These are phyloP conservation scores for Erpornis zantholeuca DNA, from an alignment of 2,113 vertebrate genomes.

Conservation along the genomic window DNA sequence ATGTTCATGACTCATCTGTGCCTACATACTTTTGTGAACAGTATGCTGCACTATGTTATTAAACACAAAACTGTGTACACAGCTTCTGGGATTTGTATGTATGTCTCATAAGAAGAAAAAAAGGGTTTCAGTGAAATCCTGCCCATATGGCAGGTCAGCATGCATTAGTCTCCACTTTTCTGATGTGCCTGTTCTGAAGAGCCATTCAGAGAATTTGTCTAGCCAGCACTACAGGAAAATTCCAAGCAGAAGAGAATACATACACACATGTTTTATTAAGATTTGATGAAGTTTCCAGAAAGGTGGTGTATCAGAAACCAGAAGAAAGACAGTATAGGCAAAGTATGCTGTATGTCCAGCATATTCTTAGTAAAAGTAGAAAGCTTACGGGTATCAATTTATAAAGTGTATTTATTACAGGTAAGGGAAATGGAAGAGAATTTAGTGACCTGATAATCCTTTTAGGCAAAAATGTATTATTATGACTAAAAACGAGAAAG, in stretches of 20 bases:
- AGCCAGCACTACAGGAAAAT: neutral
- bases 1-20: slow-evolving; percentile 58
- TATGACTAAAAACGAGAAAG: neutral
- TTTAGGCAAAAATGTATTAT: neutral
- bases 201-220: neutral
- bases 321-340: neutral
- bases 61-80: slow-evolving; percentile 46
- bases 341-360: neutral
- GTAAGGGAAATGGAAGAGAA: neutral
- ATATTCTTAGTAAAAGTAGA: neutral
- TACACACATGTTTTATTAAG: neutral
- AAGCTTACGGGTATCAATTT: neutral
- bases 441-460: neutral
- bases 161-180: slow-evolving; percentile 33
- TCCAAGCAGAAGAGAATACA: neutral
- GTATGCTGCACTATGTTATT: slow-evolving; percentile 37
- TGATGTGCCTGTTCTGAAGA: slow-evolving; percentile 8
- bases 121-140: slow-evolving; percentile 21
- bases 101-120: slow-evolving; percentile 21
- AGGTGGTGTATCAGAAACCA: neutral
- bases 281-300: neutral
- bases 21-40: slow-evolving; percentile 31
- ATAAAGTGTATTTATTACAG: neutral
- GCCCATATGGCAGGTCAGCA: slow-evolving; percentile 49
- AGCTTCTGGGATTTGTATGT: slow-evolving; percentile 50